Conservation (phyloP, 2,797 vertebrate genomes). For the Lagothrix lagotricha region DNA sequence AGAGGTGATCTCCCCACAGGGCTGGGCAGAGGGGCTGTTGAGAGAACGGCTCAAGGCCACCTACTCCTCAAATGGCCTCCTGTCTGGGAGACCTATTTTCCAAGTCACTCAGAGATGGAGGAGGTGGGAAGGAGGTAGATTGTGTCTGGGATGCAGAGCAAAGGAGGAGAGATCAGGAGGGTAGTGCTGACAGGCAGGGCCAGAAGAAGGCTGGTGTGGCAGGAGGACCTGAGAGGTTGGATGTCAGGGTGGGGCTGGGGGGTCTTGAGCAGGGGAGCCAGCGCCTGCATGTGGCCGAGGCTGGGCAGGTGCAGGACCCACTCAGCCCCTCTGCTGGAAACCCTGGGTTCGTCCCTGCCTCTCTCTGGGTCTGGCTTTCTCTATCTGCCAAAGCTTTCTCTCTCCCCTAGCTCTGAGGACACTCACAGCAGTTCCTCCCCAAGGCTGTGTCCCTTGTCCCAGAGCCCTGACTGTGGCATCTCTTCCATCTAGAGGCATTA, state of each 20-base stretch:
- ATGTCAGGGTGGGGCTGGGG: not conserved
- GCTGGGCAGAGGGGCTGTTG: not conserved
- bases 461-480: not conserved
- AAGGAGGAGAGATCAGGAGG: not conserved
- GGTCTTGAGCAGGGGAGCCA: not conserved
- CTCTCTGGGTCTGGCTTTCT: not conserved
- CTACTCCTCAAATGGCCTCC: not conserved
- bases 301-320: no score
- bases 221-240: not conserved
- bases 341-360: not conserved
- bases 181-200: not conserved
- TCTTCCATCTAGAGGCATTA: not conserved
- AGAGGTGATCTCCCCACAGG: not conserved
- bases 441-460: not conserved
- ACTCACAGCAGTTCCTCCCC: not conserved
- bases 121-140: not conserved
- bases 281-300: not conserved
- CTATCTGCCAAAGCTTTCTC: not conserved
- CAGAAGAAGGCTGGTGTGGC: not conserved
- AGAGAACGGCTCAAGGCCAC: not conserved
- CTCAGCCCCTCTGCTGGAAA: not conserved
- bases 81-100: not conserved
- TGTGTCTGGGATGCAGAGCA: not conserved
- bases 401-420: not conserved
- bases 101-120: not conserved